Base-by-base conservation (phyloP, 2,797 vertebrate genomes). In the Acrocephalus scirpaceus region DNA sequence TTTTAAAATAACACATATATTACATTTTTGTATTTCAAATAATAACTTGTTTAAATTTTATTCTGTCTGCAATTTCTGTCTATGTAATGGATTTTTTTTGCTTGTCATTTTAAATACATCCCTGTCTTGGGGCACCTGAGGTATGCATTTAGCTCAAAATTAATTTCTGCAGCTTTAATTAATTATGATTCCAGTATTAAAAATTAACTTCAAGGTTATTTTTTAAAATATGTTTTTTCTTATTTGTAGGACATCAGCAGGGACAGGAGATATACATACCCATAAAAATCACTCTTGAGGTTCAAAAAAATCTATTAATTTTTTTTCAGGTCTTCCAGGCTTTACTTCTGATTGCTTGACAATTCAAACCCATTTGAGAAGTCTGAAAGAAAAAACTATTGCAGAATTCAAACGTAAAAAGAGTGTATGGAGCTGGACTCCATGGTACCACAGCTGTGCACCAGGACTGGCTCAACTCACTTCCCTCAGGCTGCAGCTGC, bases 131-230 rank as follows among this genome's bases (percentile, higher is more conserved):
- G 40, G 69, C 61, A 96, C 34, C 61, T 80, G 71, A 81, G 66
- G 22, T 69, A 91, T 29, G n/a, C 34, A 65, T 65, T 90, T 83
- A 74, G 50, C 36, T 91, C 34, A 77, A 89, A 93, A 92, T 85
- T 87, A 92, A 89, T 89, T 92, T 86, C 75, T 92, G 66, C 12
- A 20, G 47, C 62, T 94, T 92, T 84, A 78, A 96, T 86, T 92
- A 87, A 95, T 96, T 75, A 91, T 40, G 21, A 70, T 53, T 65
- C 34, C 27, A 72, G 17, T 65, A 69, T 86, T 77, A 90, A 92
- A 93, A 91, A 29, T 56, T 69, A 90, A 90, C 47, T 91, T 80
- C 42, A 83, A 85, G 50, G 44, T 89, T 88, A 86, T 74, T 92
- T 88, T 94, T 13, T 7, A 72, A 87, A 87, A 51, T 22, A 14